These are phyloP conservation scores for Sterrhoptilus dennistouni DNA, from an alignment of 2,113 vertebrate genomes.

Conservation along the genomic window DNA sequence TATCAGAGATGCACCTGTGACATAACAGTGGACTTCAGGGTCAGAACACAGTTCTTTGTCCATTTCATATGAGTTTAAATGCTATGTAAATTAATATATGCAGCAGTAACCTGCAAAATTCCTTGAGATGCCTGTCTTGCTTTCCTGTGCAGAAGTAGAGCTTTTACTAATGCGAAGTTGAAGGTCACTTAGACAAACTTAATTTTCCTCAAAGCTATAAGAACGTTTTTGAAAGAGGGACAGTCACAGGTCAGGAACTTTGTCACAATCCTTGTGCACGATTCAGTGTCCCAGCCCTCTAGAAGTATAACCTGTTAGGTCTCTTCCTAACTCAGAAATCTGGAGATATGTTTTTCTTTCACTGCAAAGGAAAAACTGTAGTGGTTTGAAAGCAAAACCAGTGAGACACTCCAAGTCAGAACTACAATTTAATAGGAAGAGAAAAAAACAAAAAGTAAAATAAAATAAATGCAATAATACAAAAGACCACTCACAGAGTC, in stretches of 20 bases:
- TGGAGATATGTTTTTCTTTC: background rate
- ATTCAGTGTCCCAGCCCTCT: background rate
- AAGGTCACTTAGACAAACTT: background rate
- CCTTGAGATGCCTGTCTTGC: background rate
- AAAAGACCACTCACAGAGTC: too few species aligned
- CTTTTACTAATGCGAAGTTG: background rate
- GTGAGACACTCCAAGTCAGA: too few species aligned
- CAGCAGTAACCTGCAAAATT: background rate
- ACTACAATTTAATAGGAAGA: too few species aligned
- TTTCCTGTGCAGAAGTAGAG: background rate
- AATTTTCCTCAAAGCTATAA: background rate
- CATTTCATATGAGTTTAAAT: background rate
- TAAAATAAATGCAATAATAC: too few species aligned
- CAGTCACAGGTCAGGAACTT: background rate
- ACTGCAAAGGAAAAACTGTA: background rate
- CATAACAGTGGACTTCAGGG: background rate
- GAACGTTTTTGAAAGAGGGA: background rate
- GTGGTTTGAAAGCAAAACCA: too few species aligned
- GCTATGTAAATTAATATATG: background rate
- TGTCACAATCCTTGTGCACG: fast-evolving
- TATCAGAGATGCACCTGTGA: background rate
- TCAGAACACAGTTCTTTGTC: background rate
- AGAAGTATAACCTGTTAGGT: background rate
- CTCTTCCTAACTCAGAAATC: background rate
- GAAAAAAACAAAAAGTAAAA: too few species aligned